Evolutionary conservation across 2,797 vertebrate genomes (phyloP), one percentile per base, ranked within the genome.

Genomic region (Poeciliopsis turneri): DNA sequence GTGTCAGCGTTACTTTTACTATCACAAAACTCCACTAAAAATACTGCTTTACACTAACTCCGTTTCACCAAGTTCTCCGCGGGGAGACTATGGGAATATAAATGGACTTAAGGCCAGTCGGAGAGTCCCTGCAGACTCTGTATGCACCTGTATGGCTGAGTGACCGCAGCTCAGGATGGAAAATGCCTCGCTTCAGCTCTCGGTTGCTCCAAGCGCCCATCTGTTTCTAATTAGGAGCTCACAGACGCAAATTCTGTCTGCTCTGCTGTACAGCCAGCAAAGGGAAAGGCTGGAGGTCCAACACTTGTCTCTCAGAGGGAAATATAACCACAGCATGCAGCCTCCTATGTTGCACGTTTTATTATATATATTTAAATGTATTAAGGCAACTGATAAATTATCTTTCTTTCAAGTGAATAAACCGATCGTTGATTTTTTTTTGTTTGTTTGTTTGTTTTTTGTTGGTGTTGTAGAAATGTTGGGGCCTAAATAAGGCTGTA

Each of bases 141-240:
- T 47, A 83, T 93, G 92, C 96, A 96, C 95, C 95, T 96, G 95
- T 91, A 85, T 90, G 83, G 75, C 85, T 89, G 74, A 88, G 79
- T 90, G 91, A 88, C 87, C 84, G 39, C 90, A 75, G 78, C 82
- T 78, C 91, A 76, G 46, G 71, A 18, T 79, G 83, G 84, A 83
- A 85, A 88, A 89, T 85, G 69, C 85, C 81, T 82, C 39, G 75
- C 78, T 79, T 90, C 74, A 90, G 86, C 90, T 83, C 81, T 88
- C 86, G 70, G 84, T 87, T 90, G 85, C 93, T 93, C 89, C 88
- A 71, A 85, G 89, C 88, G 39, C 90, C 68, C 94, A 95, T 96
- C 94, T 96, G 97, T 87, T 96, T 96, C 94, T 90, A 95, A 96
- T 97, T 96, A 96, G 86, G 90, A 89, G 75, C 89, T 88, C 88